Percentiles rank a stretch among this genome's conserved stretches.
These are phyloP conservation scores for Lichenostomus cassidix DNA, from an alignment of 2,113 vertebrate genomes.

Conservation along the genomic window DNA sequence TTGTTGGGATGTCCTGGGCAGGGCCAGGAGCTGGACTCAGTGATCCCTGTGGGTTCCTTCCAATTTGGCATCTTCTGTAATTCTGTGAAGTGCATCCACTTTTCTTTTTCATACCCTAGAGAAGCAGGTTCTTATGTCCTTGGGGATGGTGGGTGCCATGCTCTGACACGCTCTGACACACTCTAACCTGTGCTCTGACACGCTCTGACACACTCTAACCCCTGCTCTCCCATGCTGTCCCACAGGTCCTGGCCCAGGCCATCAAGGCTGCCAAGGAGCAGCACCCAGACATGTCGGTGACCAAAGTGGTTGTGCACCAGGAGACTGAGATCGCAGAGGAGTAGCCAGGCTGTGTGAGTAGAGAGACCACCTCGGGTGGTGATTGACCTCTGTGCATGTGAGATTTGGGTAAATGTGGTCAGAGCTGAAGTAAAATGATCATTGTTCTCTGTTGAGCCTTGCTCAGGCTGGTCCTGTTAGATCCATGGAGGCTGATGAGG, in stretches of 20 bases:
- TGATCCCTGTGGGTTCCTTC: not conserved
- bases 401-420: not conserved
- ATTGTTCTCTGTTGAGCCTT: not conserved
- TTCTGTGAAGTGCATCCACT: not conserved
- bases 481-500: not conserved
- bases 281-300: constrained; percentile 98
- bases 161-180: not conserved
- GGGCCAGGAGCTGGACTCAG: fast-evolving
- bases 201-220: not conserved
- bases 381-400: not conserved
- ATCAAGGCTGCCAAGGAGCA: constrained; percentile 97
- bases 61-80: not conserved
- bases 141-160: not conserved
- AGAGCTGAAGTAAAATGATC: not conserved
- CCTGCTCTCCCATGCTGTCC: fast-evolving
- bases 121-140: not conserved
- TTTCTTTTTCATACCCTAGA: not conserved
- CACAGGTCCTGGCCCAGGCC: constrained; percentile 92
- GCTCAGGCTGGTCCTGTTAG: not conserved
- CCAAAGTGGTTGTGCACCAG: constrained; percentile 98
- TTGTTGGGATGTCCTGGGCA: not conserved
- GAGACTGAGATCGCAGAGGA: constrained; percentile 94
- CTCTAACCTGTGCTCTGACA: not conserved
- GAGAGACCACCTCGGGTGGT: fast-evolving
- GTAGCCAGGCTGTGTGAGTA: constrained; percentile 66